These are phyloP conservation scores for Ganaspis brasiliensis DNA, from an alignment of 2,888 invertebrate species.

Conservation along the genomic window DNA sequence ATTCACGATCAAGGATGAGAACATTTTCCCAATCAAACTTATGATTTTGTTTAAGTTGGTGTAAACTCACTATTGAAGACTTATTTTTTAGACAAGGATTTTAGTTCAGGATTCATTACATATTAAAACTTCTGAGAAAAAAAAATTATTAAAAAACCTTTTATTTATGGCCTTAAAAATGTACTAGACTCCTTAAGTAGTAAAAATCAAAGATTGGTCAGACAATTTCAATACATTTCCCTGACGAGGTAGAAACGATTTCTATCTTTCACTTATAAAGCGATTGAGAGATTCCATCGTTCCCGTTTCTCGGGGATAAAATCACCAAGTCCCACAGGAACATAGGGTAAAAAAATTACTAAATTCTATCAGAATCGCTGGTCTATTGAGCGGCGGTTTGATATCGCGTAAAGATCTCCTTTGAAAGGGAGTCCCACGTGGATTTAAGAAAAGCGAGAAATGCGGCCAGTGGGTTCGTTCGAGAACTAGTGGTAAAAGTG, in stretches of 20 bases:
- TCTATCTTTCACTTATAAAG: constrained; percentile 24
- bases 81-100: too few species aligned
- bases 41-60: too few species aligned
- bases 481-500: constrained; percentile 50
- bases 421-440: constrained; percentile 63
- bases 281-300: constrained; percentile 38
- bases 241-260: constrained; percentile 6
- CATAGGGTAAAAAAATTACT: constrained; percentile 64
- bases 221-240: constrained; percentile 20
- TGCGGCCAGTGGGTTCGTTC: constrained; percentile 43
- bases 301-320: constrained; percentile 30
- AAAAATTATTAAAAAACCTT: too few species aligned
- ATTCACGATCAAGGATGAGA: too few species aligned
- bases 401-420: constrained; percentile 69
- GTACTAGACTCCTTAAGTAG: constrained; percentile 9
- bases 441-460: constrained; percentile 60
- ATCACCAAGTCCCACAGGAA: constrained; percentile 26
- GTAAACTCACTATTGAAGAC: too few species aligned
- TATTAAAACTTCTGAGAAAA: too few species aligned
- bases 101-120: too few species aligned
- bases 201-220: constrained; percentile 33
- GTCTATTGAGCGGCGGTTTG: constrained; percentile 72
- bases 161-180: too few species aligned
- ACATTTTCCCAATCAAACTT: too few species aligned
- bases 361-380: constrained; percentile 72